Evolutionary conservation across 2,888 invertebrate species (phyloP).

Genomic region (Phorcus lineatus): DNA sequence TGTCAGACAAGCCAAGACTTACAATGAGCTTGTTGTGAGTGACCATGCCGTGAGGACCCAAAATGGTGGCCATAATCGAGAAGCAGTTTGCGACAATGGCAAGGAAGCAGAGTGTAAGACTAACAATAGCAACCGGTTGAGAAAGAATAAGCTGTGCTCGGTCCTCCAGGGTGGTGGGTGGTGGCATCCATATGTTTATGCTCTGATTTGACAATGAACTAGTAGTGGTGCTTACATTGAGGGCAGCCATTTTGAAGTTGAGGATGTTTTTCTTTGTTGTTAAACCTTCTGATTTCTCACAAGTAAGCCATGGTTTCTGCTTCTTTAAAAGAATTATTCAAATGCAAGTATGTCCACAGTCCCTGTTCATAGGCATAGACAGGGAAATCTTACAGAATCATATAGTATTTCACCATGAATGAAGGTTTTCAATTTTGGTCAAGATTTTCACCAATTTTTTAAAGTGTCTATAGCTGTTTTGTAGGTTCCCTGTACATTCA

Average conservation of each 20-base stretch:
- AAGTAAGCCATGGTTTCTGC: background rate
- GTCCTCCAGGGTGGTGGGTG: conserved; percentile 28
- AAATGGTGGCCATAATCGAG: conserved; percentile 64
- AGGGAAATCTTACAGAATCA: background rate
- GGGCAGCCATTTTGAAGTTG: background rate
- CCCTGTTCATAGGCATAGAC: background rate
- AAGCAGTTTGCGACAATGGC: conserved; percentile 61
- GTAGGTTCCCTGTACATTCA: too few species aligned
- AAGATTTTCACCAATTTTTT: too few species aligned
- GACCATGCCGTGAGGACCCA: conserved; percentile 57
- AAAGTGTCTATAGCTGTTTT: too few species aligned
- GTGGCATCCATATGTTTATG: background rate
- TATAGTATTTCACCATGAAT: too few species aligned
- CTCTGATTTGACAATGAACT: background rate
- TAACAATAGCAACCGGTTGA: conserved; percentile 54
- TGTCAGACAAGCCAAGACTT: conserved; percentile 62
- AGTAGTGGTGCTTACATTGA: background rate
- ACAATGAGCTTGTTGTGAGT: conserved; percentile 65
- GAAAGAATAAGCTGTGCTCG: conserved; percentile 43
- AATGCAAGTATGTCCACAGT: background rate
- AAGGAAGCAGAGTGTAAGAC: conserved; percentile 50
- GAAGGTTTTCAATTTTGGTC: too few species aligned
- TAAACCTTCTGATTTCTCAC: background rate
- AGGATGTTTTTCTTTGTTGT: background rate
- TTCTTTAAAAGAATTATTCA: background rate